Evolutionary conservation across 2,113 vertebrate species (phyloP), one percentile per base, ranked within the genome.

Genomic region (Eretmochelys imbricata): DNA sequence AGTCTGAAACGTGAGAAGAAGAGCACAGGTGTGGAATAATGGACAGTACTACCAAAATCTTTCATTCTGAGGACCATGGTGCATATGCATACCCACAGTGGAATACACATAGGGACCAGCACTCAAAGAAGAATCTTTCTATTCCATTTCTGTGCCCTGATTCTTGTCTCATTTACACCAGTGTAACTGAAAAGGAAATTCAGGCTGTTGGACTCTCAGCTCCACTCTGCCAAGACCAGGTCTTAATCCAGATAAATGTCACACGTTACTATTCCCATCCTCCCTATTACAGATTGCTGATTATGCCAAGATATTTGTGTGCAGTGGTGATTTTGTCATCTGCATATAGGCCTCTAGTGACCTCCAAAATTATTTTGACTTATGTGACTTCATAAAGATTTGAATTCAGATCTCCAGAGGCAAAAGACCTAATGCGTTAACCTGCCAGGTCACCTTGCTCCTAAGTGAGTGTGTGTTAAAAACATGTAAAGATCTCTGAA

Each of bases 331-430:
- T 82, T 85, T 80, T 84, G 9, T 22, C 57, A 88, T 85, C 88
- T 80, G 8, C 29, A 94, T 50, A 92, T 96, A 85, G 53, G 29
- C 29, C 20, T 0, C 2, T 3, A 89, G 38, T 11, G 75, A 93
- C 59, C 80, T 96, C 80, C 89, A 92, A 84, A 94, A 85, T 93
- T 49, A 57, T 50, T 84, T 85, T 76, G 69, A 75, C 19, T 80
- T 31, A 0, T 22, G n/a, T 62, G 76, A 90, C 69, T 85, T 85
- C 75, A 82, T 87, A 42, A 65, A 65, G 50, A 46, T 90, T 91
- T 91, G 27, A 85, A 96, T 91, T 80, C 55, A 87, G 78, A 16
- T 29, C 76, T 94, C 80, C 87, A 85, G 88, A 94, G 54, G 22
- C 54, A 85, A 90, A 91, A 96, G 84, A 46, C 59, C 93, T 10